A percentile compares a stretch with the other conserved stretches of the same genome.
phyloP scores from a whole-genome alignment of 2,113 vertebrate species.

The Pseudorhombus dupliciocellatus region DNA sequence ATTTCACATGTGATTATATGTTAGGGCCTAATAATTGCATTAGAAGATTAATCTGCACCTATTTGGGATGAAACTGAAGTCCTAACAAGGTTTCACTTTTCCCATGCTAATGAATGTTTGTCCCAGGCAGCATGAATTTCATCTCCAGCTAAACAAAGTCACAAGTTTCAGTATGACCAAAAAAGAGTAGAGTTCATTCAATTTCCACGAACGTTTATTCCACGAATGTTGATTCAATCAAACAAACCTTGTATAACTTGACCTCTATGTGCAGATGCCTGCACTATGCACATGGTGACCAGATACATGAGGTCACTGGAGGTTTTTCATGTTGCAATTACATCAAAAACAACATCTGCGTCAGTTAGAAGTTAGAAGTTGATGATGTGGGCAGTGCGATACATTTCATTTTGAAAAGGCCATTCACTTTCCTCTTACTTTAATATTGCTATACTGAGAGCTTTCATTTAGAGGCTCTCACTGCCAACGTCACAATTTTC shows the following conservation, averaged over 20 bases:
- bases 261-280: slow-evolving; percentile 38
- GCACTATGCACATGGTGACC: slow-evolving; percentile 22
- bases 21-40: background rate
- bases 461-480: background rate
- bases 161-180: slow-evolving; percentile 34
- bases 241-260: slow-evolving; percentile 50
- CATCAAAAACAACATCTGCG: background rate
- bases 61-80: background rate
- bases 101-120: slow-evolving; percentile 10
- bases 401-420: background rate
- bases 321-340: background rate
- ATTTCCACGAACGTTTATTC: slow-evolving; percentile 64
- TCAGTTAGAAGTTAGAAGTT: background rate
- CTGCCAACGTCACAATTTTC: background rate
- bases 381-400: background rate
- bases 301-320: slow-evolving; percentile 22
- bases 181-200: slow-evolving; percentile 48
- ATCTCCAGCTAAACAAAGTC: slow-evolving; percentile 46
- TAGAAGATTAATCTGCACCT: background rate
- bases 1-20: background rate
- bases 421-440: background rate
- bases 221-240: slow-evolving; percentile 63
- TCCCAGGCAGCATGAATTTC: slow-evolving; percentile 13
- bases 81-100: background rate
- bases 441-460: background rate